phyloP scores from a whole-genome alignment of 2,113 vertebrate genomes.

The Cichladusa arquata region DNA sequence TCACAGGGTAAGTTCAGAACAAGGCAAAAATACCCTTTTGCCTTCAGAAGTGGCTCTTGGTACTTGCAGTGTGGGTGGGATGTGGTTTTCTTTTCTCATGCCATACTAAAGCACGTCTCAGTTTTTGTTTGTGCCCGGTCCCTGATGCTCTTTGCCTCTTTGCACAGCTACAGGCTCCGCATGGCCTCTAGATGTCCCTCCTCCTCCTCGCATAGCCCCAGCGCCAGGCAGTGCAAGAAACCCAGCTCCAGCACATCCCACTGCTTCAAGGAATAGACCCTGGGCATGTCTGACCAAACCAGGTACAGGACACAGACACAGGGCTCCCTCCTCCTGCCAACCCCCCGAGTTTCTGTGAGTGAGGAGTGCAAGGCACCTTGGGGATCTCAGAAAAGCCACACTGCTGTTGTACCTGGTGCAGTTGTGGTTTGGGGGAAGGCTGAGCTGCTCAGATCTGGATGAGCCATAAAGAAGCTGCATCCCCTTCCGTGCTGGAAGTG shows the following conservation, averaged over 20 bases:
- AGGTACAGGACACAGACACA: constrained; percentile 34
- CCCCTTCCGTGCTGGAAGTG: background rate
- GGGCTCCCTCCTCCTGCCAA: background rate
- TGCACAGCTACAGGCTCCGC: constrained; percentile 69
- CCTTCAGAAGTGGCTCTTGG: background rate
- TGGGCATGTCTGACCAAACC: background rate
- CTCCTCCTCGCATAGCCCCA: constrained; percentile 37
- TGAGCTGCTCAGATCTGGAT: background rate
- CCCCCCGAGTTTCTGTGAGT: background rate
- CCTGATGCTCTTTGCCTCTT: constrained; percentile 22
- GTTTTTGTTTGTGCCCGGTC: background rate
- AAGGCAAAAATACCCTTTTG: background rate
- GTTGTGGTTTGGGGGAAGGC: background rate
- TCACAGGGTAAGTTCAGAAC: background rate
- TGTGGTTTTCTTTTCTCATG: rapidly evolving
- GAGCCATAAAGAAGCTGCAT: background rate
- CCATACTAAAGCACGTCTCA: background rate
- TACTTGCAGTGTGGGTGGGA: background rate
- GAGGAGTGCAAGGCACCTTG: rapidly evolving
- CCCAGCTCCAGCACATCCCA: constrained; percentile 20
- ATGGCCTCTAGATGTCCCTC: constrained; percentile 67
- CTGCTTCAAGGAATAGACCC: constrained; percentile 24
- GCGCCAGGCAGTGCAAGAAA: constrained; percentile 66
- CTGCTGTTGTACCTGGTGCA: background rate
- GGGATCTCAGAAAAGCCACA: rapidly evolving